Evolutionary conservation across 2,113 vertebrate genomes (phyloP).

Genomic region (Nycticebus coucang): DNA sequence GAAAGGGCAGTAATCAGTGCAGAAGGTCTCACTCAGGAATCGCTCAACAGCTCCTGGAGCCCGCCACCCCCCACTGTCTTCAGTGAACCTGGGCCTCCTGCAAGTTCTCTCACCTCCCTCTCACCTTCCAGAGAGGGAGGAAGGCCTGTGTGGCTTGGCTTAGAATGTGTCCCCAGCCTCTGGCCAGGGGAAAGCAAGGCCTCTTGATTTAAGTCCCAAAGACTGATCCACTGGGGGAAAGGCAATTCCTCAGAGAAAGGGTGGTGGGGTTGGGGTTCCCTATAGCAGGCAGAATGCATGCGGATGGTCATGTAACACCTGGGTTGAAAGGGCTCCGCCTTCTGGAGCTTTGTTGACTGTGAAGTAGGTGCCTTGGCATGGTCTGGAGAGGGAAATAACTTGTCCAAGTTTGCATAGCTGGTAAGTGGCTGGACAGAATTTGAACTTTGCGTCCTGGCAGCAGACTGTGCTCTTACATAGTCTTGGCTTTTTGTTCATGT

Average conservation of each 20-base stretch:
- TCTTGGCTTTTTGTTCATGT: not conserved
- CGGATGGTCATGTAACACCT: not conserved
- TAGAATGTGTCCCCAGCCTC: not conserved
- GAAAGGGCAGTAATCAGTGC: not conserved
- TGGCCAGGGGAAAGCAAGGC: not conserved
- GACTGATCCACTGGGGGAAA: not conserved
- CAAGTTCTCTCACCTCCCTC: not conserved
- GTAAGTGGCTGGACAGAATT: not conserved
- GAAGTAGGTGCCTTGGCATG: not conserved
- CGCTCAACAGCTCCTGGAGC: not conserved
- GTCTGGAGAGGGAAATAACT: not conserved
- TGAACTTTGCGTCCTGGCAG: not conserved
- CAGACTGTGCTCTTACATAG: not conserved
- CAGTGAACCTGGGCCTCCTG: too few species aligned
- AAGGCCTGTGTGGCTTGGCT: not conserved
- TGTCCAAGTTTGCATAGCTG: not conserved
- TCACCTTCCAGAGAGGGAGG: not conserved
- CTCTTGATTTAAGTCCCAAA: not conserved
- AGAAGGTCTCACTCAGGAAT: not conserved
- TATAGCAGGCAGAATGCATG: not conserved
- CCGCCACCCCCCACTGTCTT: too few species aligned
- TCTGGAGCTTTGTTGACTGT: not conserved
- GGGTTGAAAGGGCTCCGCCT: not conserved
- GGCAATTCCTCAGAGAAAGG: not conserved
- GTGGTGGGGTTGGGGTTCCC: not conserved